These are phyloP conservation scores for Vanacampus margaritifer DNA, from an alignment of 2,113 vertebrate genomes.

Conservation along the genomic window DNA sequence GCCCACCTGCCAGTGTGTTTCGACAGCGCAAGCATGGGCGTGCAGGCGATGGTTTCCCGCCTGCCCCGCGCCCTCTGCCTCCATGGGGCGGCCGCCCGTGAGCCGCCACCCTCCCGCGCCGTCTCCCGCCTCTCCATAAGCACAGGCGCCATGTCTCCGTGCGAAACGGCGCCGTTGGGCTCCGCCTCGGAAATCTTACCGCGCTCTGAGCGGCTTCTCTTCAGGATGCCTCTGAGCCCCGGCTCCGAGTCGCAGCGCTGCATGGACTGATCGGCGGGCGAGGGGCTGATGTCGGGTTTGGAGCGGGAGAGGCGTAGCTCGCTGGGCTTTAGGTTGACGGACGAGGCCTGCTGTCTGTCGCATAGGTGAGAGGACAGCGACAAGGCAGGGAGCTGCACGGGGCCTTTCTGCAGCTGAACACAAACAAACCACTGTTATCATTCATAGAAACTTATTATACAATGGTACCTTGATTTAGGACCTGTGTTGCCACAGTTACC, in stretches of 20 bases:
- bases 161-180: conserved; percentile 34
- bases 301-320: conserved; percentile 59
- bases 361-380: conserved; percentile 59
- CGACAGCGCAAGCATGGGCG: conserved; percentile 18
- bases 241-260: conserved; percentile 44
- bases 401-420: conserved; percentile 66
- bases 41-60: conserved; percentile 51
- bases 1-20: conserved; percentile 13
- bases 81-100: conserved; percentile 59
- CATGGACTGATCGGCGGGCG: conserved; percentile 9
- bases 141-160: background rate
- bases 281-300: conserved; percentile 8
- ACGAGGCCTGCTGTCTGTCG: conserved; percentile 66
- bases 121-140: conserved; percentile 17
- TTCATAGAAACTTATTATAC: background rate
- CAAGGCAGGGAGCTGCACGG: conserved; percentile 68
- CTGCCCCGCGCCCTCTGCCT: conserved; percentile 64
- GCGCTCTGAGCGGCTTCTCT: conserved; percentile 58
- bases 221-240: conserved; percentile 69
- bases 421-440: background rate
- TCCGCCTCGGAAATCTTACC: conserved; percentile 22
- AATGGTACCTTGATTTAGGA: background rate
- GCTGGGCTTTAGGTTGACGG: conserved; percentile 72
- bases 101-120: conserved; percentile 23
- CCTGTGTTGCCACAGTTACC: no score